Evolutionary conservation across 2,888 invertebrate genomes (phyloP).

Genomic region (Morpho helenor): DNA sequence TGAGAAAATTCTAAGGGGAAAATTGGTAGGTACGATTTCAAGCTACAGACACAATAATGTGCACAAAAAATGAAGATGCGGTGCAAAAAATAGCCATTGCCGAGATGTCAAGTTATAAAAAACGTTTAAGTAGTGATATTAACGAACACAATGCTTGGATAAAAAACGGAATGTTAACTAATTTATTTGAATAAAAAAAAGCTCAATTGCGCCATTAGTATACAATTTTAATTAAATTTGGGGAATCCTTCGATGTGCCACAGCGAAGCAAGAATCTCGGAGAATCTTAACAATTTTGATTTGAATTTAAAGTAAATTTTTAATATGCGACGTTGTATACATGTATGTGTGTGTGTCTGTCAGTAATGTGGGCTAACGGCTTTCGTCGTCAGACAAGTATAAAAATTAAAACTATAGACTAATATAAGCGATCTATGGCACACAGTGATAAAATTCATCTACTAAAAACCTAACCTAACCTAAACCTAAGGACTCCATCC

Average conservation of each 20-base stretch:
- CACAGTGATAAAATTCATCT: too few relatives aligned
- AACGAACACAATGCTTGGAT: conserved; percentile 2
- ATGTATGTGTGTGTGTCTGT: too few relatives aligned
- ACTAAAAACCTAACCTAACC: too few relatives aligned
- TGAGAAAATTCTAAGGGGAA: not conserved
- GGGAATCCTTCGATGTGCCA: not conserved
- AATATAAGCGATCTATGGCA: too few relatives aligned
- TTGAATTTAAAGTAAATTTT: not conserved
- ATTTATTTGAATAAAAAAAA: conserved; percentile 3
- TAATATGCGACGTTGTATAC: too few relatives aligned
- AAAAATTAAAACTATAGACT: too few relatives aligned
- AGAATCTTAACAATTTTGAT: not conserved
- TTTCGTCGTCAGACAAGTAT: too few relatives aligned
- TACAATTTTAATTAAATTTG: conserved; percentile 5
- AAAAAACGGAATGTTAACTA: conserved; percentile 9
- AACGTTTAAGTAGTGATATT: conserved; percentile 4
- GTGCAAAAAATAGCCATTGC: not conserved
- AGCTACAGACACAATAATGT: not conserved
- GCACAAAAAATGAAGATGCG: conserved; percentile 1
- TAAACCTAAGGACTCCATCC: too few relatives aligned
- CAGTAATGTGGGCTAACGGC: too few relatives aligned
- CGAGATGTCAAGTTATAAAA: conserved; percentile 6
- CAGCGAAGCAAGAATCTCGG: not conserved
- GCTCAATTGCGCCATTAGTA: conserved; percentile 4
- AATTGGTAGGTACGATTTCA: conserved; percentile 5